Evolutionary conservation across 2,888 invertebrate species (phyloP), one percentile per base, ranked within the genome.

Genomic region (Lacanobia oleracea): DNA sequence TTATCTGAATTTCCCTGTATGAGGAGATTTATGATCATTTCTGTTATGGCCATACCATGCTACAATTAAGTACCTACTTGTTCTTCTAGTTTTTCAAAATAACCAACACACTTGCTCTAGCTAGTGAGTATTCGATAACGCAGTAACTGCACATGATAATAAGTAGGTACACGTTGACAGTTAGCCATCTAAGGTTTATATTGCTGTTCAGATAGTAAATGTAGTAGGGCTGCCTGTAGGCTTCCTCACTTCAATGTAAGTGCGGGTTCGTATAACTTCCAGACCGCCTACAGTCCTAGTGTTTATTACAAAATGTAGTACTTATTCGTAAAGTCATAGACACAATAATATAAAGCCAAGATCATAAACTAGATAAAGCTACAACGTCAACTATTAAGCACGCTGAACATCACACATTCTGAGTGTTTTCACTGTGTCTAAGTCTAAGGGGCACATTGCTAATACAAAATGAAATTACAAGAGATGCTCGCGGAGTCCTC

Each of bases 391-490:
- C 83, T 84, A 82, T 86, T 84, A 86, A 88, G 81, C 79, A 77
- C 76, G 87, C 82, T 82, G 86, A 87, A 86, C 87, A 83, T 85
- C 80, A 87, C 88, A 87, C 86, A 87, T 85, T 81, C 87, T 88
- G 89, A 87, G 89, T 87, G 87, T 87, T 87, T 85, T 83, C 88
- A 82, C 81, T 82, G 82, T 83, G 79, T 86, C 83, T 87, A 84
- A 88, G 86, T 86, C 83, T 87, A 84, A 88, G 86, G 89, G 90
- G 89, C 85, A 89, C 88, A 87, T 86, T 88, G 88, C 91, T 90
- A 91, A 92, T 90, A 90, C 91, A 87, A 92, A 94, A 94, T 92
- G 93, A 94, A 95, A 95, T 95, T 94, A 94, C 93, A 91, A 93
- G 92, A 93, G 92, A 90, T 90, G 88, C 88, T 92, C 90, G 90